Evolutionary conservation across 2,888 invertebrate species (phyloP), one percentile per base, ranked within the genome.

Genomic region (Poecilus cupreus): DNA sequence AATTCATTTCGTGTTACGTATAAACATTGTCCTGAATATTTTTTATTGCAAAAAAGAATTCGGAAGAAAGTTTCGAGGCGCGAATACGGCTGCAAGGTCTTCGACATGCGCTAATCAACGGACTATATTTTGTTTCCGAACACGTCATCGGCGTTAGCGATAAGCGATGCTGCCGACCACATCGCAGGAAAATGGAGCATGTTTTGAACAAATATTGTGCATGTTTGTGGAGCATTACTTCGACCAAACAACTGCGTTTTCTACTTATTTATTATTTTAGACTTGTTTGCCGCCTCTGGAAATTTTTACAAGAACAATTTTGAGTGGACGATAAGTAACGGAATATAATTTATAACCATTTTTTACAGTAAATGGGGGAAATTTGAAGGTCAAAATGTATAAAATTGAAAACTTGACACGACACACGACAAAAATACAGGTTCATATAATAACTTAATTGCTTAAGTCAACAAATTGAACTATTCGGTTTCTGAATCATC

Each of bases 181-280:
- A 72, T 32, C 20, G 37, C 39, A 70, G 72, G 72, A 72, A 72
- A 72, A 72, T 72, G 72, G 72, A 72, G 46, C 72, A 72, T 49
- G 26, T 72, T 72, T 72, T 49, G 11, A 46, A 43, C 49, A 72
- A 46, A 72, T 72, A 72, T 39, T 24, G 26, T 22, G 13, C 13
- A 72, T 72, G 46, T 72, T 72, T 43, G 46, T 49, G 20, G 20
- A 43, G 20, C 39, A 32, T 32, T 13, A 43, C 4, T 20, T 70
- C n/a, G 10, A 49, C 8, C 18, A 68, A 68, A 68, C 68, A 18
- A 22, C 57, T 32, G 32, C 32, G 32, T 32, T 32, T 54, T 22
- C 20, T 54, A 54, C 10, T 54, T 54, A 5, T 32, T n/a, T 32
- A 32, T 32, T 32, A 32, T 32, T 32, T 5, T 8, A 32, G 32